These are phyloP conservation scores for Meiosimyza platycephala DNA, from an alignment of 2,888 invertebrate genomes.

Conservation along the genomic window DNA sequence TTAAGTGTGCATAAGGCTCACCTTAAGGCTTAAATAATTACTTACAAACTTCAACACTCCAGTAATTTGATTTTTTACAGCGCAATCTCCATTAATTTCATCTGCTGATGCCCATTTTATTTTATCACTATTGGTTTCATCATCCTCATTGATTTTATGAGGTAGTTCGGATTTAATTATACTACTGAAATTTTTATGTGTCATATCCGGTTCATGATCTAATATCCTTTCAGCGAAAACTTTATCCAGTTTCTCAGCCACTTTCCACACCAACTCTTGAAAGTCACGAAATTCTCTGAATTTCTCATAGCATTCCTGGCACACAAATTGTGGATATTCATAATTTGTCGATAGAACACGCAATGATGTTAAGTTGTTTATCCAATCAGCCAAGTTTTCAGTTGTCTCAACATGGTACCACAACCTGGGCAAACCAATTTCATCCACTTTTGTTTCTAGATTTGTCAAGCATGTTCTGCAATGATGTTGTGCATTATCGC, in stretches of 20 bases:
- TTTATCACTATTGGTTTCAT: neutral
- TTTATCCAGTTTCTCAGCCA: conserved; percentile 14
- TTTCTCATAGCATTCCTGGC: conserved; percentile 42
- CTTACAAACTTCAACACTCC: conserved; percentile 6
- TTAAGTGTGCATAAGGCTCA: neutral
- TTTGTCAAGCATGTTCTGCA: conserved; percentile 44
- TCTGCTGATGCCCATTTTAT: neutral
- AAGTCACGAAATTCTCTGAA: conserved; percentile 39
- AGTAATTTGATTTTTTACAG: neutral
- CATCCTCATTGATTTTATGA: conserved; percentile 12
- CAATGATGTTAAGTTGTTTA: conserved; percentile 39
- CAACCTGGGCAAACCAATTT: conserved; percentile 30
- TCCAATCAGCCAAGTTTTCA: conserved; percentile 40
- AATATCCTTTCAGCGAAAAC: neutral
- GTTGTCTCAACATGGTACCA: conserved; percentile 41
- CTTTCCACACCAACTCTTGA: conserved; percentile 35
- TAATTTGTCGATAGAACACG: conserved; percentile 24
- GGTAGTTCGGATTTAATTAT: conserved; percentile 41
- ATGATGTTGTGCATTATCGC: conserved; percentile 40
- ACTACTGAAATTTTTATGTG: conserved; percentile 1
- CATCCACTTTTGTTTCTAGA: conserved; percentile 32
- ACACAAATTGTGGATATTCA: conserved; percentile 41
- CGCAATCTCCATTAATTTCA: neutral
- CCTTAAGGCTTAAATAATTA: neutral
- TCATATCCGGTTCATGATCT: neutral